A percentile compares a stretch with the other conserved stretches of the same genome.
phyloP scores from a whole-genome alignment of 2,888 invertebrate genomes.

The Phortica okadai region DNA sequence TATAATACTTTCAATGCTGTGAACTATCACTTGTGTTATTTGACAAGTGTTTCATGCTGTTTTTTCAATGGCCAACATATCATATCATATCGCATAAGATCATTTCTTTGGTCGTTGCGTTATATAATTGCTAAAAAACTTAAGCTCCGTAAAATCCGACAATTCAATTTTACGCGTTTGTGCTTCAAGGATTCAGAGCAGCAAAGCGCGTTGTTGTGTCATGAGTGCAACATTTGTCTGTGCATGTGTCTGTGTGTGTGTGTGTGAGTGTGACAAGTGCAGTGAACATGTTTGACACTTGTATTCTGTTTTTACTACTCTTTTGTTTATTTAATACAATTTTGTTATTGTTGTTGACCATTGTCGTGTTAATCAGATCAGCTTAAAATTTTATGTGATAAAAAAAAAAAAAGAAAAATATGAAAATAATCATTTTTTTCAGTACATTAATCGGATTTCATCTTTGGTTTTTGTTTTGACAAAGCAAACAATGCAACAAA shows the following conservation, averaged over 20 bases:
- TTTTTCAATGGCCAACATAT: constrained; percentile 40
- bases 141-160: constrained; percentile 76
- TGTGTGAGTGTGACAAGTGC: constrained; percentile 49
- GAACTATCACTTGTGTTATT: constrained; percentile 29
- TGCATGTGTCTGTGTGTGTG: background rate
- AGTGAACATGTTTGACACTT: constrained; percentile 56
- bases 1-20: too few species aligned
- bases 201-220: constrained; percentile 36
- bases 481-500: background rate
- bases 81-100: background rate
- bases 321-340: constrained; percentile 2
- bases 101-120: background rate
- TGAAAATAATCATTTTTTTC: constrained; percentile 27
- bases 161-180: constrained; percentile 77
- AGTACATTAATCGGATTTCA: constrained; percentile 37
- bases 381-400: constrained; percentile 7
- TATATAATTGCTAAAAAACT: constrained; percentile 73
- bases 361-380: constrained; percentile 25
- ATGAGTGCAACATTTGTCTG: constrained; percentile 17
- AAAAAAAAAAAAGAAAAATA: constrained; percentile 5
- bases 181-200: constrained; percentile 62
- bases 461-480: background rate
- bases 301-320: constrained; percentile 18
- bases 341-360: constrained; percentile 3
- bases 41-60: constrained; percentile 62